Percentiles rank a stretch among this genome's conserved stretches.
Evolutionary conservation across 92 coral and sea anemone species (phyloP).

Genomic region (Epizoanthus ramosus): DNA sequence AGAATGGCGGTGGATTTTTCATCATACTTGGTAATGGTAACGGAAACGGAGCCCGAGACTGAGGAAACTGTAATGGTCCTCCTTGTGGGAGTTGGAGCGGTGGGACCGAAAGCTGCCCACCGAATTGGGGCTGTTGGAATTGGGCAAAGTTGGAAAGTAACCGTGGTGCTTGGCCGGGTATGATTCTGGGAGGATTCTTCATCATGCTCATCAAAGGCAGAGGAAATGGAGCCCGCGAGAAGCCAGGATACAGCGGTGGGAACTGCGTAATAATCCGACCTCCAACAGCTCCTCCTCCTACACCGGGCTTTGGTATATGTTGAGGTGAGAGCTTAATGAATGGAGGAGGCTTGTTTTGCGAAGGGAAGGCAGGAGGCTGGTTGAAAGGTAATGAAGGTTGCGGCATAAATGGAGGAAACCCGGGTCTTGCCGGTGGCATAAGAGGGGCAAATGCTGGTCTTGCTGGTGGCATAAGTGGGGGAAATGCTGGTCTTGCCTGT

Average conservation of each 20-base stretch:
- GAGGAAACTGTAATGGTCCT: conserved; percentile 37
- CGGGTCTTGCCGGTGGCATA: neutral
- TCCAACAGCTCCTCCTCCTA: too few species aligned
- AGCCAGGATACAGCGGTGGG: neutral
- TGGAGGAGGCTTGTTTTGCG: conserved; percentile 29
- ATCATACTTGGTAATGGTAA: conserved; percentile 40
- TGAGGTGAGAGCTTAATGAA: conserved; percentile 25
- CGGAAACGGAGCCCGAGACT: conserved; percentile 37
- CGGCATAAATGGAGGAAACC: neutral
- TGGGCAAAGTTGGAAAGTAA: neutral
- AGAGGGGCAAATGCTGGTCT: neutral
- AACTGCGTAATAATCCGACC: conserved; percentile 1
- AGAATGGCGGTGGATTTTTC: conserved; percentile 32
- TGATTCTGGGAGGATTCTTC: conserved; percentile 32
- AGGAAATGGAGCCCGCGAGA: conserved; percentile 24
- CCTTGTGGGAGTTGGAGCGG: conserved; percentile 39
- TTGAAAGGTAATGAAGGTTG: conserved; percentile 5
- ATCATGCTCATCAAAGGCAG: conserved; percentile 40
- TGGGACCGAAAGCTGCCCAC: conserved; percentile 24
- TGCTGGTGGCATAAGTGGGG: neutral
- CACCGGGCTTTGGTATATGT: neutral
- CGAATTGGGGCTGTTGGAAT: conserved; percentile 10
- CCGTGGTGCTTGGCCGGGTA: conserved; percentile 5
- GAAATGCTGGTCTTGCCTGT: neutral
- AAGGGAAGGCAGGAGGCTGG: neutral